A percentile compares a stretch with the other conserved stretches of the same genome.
Conservation (phyloP, 2,797 vertebrate species). For the Phalanger gymnotis region DNA sequence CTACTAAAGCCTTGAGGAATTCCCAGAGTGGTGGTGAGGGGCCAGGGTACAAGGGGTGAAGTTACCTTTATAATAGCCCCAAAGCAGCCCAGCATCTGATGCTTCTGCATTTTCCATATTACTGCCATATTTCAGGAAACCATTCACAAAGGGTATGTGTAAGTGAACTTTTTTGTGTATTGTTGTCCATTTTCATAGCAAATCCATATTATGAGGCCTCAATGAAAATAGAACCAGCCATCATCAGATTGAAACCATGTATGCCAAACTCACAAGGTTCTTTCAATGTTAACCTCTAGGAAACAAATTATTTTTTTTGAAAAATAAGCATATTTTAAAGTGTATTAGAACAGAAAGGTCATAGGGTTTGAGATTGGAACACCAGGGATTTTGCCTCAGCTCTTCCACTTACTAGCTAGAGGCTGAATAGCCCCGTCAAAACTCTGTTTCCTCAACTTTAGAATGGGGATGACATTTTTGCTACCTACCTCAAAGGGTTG, state of each 20-base stretch:
- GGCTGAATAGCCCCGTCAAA: not conserved
- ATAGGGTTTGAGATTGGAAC: not conserved
- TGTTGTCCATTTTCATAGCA: constrained; percentile 7
- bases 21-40: constrained; percentile 15
- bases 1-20: constrained; percentile 63
- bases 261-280: not conserved
- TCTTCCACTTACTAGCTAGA: not conserved
- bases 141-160: constrained; percentile 21
- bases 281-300: not conserved
- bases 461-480: not conserved
- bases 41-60: constrained; percentile 33
- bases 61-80: constrained; percentile 44
- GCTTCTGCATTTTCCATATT: constrained; percentile 30
- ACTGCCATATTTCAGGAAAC: constrained; percentile 2
- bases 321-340: not conserved
- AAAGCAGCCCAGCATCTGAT: constrained; percentile 9
- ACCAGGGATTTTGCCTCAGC: not conserved
- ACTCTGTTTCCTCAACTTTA: not conserved
- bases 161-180: not conserved
- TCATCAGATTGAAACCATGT: not conserved
- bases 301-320: not conserved
- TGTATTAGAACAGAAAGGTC: not conserved
- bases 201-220: not conserved
- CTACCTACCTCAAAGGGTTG: not conserved
- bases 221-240: not conserved